Base-by-base conservation (phyloP, 2,888 invertebrate species). In the Euclidia mi region DNA sequence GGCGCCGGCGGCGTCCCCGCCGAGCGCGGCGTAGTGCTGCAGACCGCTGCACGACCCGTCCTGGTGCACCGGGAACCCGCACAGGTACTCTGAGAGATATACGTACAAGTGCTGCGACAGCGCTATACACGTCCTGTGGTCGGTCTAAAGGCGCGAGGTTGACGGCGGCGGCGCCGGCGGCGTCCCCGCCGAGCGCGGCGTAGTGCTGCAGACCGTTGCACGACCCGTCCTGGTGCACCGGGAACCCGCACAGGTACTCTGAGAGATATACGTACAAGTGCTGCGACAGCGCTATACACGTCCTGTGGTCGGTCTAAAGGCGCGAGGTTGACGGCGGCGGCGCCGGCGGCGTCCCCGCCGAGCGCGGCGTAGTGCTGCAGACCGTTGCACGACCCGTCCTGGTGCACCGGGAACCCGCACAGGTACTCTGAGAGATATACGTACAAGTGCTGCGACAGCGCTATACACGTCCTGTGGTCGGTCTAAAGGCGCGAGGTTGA, bases 21-120 rank as follows among this genome's bases (percentile, higher is more conserved):
- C 99, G 18, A 99, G 95, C 2, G 99, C 99, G 1, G 99, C 99
- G 90, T 99, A 99, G 95, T 99, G 99, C 88, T 99, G 99, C 64
- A 99, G 95, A 0, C 99, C 99, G 92, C 99, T 99, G n/a, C n/a
- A n/a, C n/a, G n/a, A n/a, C n/a, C n/a, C n/a, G 90, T 99, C 99
- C 94, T 99, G 99, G 91, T 99, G 99, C 46, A 99, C n/a, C n/a
- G n/a, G n/a, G n/a, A n/a, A n/a, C n/a, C n/a, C n/a, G n/a, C n/a
- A n/a, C n/a, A n/a, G n/a, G n/a, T n/a, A n/a, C n/a, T n/a, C 96
- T n/a, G 99, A 99, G 88, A 99, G 18, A 29, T 3, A n/a, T 18
- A 48, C 45, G 3, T 75, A 97, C 98, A 84, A 98, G 85, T 0
- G 95, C 92, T 0, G 97, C 98, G 11, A 99, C 98, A 46, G 97